Conservation (phyloP, 2,797 vertebrate species). For the Acridotheres tristis region DNA sequence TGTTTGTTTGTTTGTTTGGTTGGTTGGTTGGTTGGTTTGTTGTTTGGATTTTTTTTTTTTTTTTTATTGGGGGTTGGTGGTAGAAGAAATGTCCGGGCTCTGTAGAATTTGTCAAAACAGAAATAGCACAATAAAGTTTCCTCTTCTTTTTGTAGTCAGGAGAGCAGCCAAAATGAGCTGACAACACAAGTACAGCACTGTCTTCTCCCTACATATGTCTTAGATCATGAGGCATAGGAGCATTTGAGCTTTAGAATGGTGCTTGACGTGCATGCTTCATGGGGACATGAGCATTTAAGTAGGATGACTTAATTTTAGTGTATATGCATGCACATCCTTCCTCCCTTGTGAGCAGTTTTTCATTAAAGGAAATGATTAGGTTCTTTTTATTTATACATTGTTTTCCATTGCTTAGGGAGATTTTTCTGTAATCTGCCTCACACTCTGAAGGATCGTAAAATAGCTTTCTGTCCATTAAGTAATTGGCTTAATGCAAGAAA, state of each 20-base stretch:
- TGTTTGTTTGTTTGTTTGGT: background rate
- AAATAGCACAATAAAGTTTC: background rate
- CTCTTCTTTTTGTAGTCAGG: background rate
- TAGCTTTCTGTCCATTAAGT: conserved; percentile 53
- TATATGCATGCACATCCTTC: background rate
- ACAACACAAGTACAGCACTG: conserved; percentile 5
- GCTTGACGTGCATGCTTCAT: conserved; percentile 23
- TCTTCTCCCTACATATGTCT: conserved; percentile 28
- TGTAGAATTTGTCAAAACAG: background rate
- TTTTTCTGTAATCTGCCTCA: conserved; percentile 40
- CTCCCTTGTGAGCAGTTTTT: conserved; percentile 47
- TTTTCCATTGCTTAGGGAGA: conserved; percentile 54
- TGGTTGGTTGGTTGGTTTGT: background rate
- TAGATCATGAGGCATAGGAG: conserved; percentile 34
- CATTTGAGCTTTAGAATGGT: conserved; percentile 26
- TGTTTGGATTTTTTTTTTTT: background rate
- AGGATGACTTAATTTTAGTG: conserved; percentile 56
- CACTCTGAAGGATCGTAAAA: conserved; percentile 46
- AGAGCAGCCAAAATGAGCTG: conserved; percentile 28
- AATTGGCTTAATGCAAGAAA: conserved; percentile 38
- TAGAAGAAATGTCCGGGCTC: background rate
- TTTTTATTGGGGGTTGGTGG: rapidly evolving
- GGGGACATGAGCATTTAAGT: background rate
- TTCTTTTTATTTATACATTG: conserved; percentile 60
- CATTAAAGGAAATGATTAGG: conserved; percentile 51